Base-by-base conservation (phyloP, 1,140 invertebrate genomes). In the Coenobita brevimanus region DNA sequence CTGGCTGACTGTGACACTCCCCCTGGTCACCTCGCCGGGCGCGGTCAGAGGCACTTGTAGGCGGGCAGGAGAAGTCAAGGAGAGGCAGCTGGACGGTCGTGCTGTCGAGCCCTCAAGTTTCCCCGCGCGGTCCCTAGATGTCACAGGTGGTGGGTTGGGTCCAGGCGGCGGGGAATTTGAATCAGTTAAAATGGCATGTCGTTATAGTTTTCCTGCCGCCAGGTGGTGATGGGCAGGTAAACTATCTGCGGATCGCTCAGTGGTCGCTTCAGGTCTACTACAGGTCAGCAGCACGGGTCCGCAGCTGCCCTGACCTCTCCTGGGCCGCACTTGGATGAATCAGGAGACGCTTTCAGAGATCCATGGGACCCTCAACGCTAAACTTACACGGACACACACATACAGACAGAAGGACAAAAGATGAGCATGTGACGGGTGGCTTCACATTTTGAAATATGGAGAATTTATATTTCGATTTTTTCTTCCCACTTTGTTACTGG, bases 261-360 rank as follows among this genome's bases (percentile, higher is more conserved):
- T 87, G 84, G 76, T 87, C 84, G 79, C 84, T 87, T 87, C 84
- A 87, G 84, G 84, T 87, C 76, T 71, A 83, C 46, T 33, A n/a
- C n/a, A 21, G 73, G 6, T 50, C 46, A 50, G 78, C 73, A 79
- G 27, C 75, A 86, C 38, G 41, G 62, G 43, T 50, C 36, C 33
- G 41, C 17, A n/a, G 46, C 67, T 57, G 36, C 76, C 41, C 69
- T 33, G 62, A 71, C 60, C 33, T 75, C 76, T 46, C 57, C 46
- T 46, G 38, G 8, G 75, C 38, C 84, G 75, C 38, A 64, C 64
- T 60, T 80, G 76, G 84, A 87, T 71, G 84, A 87, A 15, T 27
- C 57, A 36, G 54, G 50, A 54, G 60, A 80, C 30, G 64, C 76
- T 69, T n/a, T 50, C 36, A 69, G 17, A 38, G 76, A 71, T 87